These are phyloP conservation scores for Notospermus geniculatus DNA, from an alignment of 1,140 invertebrate species.

Conservation along the genomic window DNA sequence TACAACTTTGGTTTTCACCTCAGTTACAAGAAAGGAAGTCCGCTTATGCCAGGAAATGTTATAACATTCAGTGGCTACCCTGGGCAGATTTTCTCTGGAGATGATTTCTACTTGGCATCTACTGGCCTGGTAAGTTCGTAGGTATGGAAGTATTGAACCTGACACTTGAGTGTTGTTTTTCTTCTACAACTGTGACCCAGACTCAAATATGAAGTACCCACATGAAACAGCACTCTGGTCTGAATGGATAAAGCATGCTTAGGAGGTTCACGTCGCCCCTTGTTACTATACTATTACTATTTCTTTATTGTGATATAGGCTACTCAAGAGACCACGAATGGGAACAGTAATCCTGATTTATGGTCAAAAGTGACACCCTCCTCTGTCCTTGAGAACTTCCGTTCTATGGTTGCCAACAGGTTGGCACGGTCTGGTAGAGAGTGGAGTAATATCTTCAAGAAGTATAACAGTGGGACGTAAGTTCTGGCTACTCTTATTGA, in stretches of 20 bases:
- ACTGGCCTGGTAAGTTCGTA: conserved; percentile 62
- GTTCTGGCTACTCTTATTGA: conserved; percentile 20
- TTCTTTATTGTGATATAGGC: conserved; percentile 29
- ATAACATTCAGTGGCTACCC: conserved; percentile 85
- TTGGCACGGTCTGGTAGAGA: conserved; percentile 68
- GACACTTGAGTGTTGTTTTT: too few species aligned
- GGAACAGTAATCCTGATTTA: conserved; percentile 66
- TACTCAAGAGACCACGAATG: conserved; percentile 71
- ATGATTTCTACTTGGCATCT: conserved; percentile 75
- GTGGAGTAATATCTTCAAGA: conserved; percentile 67
- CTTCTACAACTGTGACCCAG: too few species aligned
- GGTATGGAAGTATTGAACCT: too few species aligned
- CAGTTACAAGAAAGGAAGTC: conserved; percentile 19
- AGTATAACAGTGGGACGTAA: conserved; percentile 74
- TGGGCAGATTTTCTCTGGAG: conserved; percentile 78
- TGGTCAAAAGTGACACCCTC: conserved; percentile 62
- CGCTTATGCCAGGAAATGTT: conserved; percentile 64
- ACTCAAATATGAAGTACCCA: too few species aligned
- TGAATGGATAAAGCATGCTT: too few species aligned
- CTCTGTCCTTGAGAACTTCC: conserved; percentile 73
- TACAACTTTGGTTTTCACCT: conserved; percentile 79
- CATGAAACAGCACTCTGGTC: too few species aligned
- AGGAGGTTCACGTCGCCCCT: too few species aligned
- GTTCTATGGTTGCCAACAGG: conserved; percentile 83
- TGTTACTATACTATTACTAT: too few species aligned